Evolutionary conservation across 2,888 invertebrate species (phyloP).

Genomic region (Miltochrista miniata): DNA sequence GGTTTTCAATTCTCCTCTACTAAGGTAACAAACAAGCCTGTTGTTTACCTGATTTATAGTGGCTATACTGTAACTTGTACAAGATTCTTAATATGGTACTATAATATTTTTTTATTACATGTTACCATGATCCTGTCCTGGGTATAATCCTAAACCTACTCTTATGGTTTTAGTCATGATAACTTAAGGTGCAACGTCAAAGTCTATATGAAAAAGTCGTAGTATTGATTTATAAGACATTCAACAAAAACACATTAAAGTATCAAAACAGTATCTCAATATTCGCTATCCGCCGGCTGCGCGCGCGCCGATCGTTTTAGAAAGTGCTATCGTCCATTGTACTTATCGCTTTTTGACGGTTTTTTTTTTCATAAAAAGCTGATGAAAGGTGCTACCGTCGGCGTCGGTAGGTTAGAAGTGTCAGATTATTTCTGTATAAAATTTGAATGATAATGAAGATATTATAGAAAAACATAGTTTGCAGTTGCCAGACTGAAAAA

Average conservation of each 20-base stretch:
- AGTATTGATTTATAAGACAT: background rate
- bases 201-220: too few relatives aligned
- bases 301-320: constrained; percentile 53
- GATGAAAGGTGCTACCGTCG: constrained; percentile 63
- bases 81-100: too few relatives aligned
- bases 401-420: constrained; percentile 40
- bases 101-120: too few relatives aligned
- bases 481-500: background rate
- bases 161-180: too few relatives aligned
- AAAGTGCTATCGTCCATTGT: constrained; percentile 62
- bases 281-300: constrained; percentile 23
- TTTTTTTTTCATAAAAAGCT: constrained; percentile 50
- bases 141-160: too few relatives aligned
- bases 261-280: background rate
- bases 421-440: constrained; percentile 32
- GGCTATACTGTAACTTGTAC: too few relatives aligned
- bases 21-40: too few relatives aligned
- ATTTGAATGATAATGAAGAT: constrained; percentile 3
- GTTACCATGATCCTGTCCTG: too few relatives aligned
- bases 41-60: too few relatives aligned
- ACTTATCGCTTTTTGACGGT: constrained; percentile 42
- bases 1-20: too few relatives aligned
- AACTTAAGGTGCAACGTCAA: too few relatives aligned
- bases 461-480: background rate
- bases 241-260: background rate